These are phyloP conservation scores for Falcaria lacertinaria DNA, from an alignment of 2,888 invertebrate genomes.

Conservation along the genomic window DNA sequence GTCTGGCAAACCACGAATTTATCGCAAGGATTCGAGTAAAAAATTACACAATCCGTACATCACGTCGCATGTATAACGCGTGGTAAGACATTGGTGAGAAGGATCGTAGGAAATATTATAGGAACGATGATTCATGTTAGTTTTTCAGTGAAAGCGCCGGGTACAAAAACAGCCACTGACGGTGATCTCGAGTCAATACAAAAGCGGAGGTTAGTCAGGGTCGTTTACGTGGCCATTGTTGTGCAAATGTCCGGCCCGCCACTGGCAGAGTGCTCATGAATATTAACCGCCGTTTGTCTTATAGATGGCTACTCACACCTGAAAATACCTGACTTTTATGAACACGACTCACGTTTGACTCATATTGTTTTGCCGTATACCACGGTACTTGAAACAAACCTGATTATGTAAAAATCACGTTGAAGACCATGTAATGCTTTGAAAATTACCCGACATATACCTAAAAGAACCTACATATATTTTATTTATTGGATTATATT, in stretches of 20 bases:
- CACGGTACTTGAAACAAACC: background rate
- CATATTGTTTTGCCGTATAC: conserved; percentile 21
- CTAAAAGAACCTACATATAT: no score
- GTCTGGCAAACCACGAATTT: conserved; percentile 1
- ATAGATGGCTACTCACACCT: conserved; percentile 42
- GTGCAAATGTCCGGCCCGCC: conserved; percentile 60
- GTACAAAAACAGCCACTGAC: conserved; percentile 45
- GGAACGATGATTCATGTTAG: conserved; percentile 22
- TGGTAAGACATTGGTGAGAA: conserved; percentile 3
- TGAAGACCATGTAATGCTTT: no score
- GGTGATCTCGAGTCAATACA: conserved; percentile 41
- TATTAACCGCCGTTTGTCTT: conserved; percentile 68
- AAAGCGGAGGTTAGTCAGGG: conserved; percentile 53
- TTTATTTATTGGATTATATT: no score
- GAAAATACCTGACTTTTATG: conserved; percentile 48
- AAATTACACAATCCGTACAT: background rate
- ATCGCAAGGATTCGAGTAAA: background rate
- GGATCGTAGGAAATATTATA: conserved; percentile 13
- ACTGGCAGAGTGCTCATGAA: conserved; percentile 63
- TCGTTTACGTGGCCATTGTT: conserved; percentile 60
- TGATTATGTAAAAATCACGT: background rate
- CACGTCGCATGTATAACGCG: background rate
- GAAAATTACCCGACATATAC: no score
- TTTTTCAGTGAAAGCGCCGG: conserved; percentile 22
- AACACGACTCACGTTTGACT: conserved; percentile 29